Base-by-base conservation (phyloP, 2,797 vertebrate genomes). In the Pseudomugil gertrudae region DNA sequence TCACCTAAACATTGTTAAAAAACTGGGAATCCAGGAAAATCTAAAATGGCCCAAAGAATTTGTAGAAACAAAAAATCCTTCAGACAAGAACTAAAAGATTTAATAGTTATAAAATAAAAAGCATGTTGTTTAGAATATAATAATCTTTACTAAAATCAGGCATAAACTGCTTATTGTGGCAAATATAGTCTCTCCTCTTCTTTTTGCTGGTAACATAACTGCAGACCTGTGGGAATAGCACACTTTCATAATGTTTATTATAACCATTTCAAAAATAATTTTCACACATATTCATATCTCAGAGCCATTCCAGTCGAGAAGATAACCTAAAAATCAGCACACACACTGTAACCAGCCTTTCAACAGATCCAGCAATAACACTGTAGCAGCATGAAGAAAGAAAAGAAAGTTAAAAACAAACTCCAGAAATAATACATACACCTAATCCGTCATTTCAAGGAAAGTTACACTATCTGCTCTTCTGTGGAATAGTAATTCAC, bases 381-480 rank as follows among this genome's bases (percentile, higher is more conserved):
- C 23, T 69, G 32, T 32, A 62, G 67, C 48, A 57, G 47, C 11
- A 60, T 48, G 2, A 17, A 23, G 55, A 57, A 43, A 63, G 17
- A 62, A 14, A 27, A 40, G 15, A n/a, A n/a, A 13, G 24, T 27
- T 24, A 27, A 36, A 58, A 40, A 29, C 3, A 64, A 61, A 47
- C 21, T 9, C 52, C 61, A 50, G 10, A 4, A 0, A 1, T 45
- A 9, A 47, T 19, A 23, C 24, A 3, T 24, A 27, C 15, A 29
- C 21, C 17, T 0, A 19, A 27, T 43, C 19, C 27, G 15, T 24
- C 3, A n/a, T 58, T 24, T 9, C 21, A 47, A 21, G 43, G 43
- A 9, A 8, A n/a, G n/a, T n/a, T n/a, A n/a, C n/a, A n/a, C n/a
- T n/a, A n/a, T n/a, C n/a, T n/a, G n/a, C n/a, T n/a, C n/a, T n/a